Percentiles rank a stretch among this genome's conserved stretches.
phyloP scores from a whole-genome alignment of 30 jellyfish, hydroid and myxozoan genomes.

The Calvadosia cruxmelitensis region DNA sequence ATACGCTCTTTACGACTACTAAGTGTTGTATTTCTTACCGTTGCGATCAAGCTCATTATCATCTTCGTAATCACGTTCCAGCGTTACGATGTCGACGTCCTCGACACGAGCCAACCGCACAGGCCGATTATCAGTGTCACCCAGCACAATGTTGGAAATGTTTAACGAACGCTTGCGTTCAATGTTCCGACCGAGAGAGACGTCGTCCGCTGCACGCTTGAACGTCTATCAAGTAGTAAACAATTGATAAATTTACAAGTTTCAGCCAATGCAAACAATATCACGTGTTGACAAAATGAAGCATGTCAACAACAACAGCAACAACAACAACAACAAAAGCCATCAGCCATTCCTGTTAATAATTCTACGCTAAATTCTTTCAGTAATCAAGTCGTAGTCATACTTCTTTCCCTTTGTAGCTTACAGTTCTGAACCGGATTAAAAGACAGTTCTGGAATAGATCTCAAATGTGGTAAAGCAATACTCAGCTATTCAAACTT shows the following conservation, averaged over 20 bases:
- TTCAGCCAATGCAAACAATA: not conserved
- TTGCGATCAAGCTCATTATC: not conserved
- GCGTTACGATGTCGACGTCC: constrained; percentile 46
- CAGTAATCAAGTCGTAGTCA: not conserved
- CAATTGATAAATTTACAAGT: no score
- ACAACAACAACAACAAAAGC: not conserved
- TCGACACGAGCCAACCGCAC: constrained; percentile 78
- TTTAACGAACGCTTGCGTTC: constrained; percentile 71
- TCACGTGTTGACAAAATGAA: not conserved
- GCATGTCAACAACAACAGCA: not conserved
- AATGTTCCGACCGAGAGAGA: constrained; percentile 22
- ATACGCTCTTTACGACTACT: no score
- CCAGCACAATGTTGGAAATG: constrained; percentile 43
- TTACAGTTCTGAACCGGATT: no score
- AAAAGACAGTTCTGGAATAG: no score
- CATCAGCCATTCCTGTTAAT: no score
- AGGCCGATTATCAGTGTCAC: constrained; percentile 69
- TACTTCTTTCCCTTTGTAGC: no score
- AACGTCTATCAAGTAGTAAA: constrained; percentile 42
- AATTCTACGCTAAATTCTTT: no score
- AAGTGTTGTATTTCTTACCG: not conserved
- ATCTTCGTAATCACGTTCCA: constrained; percentile 2
- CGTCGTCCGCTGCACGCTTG: constrained; percentile 59
- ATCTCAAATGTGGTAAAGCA: no score
- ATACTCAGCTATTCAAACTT: no score